Evolutionary conservation across 2,797 vertebrate genomes (phyloP).

Genomic region (Cossypha niveicapilla): DNA sequence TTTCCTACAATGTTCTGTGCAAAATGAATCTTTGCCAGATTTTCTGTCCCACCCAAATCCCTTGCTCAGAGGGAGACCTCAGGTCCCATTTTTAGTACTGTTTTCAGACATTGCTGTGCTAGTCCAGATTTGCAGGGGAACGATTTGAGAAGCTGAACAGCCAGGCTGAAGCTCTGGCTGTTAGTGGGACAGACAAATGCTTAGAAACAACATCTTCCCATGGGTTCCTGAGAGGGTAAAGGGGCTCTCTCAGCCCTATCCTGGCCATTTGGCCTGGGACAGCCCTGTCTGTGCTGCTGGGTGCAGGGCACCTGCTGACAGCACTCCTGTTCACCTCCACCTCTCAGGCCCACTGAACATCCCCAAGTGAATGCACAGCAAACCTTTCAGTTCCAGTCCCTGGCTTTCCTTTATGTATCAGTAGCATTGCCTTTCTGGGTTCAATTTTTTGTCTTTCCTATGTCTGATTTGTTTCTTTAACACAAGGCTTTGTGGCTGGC

Average conservation of each 20-base stretch:
- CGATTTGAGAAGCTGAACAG: not conserved
- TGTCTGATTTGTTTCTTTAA: not conserved
- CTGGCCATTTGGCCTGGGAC: fast-evolving
- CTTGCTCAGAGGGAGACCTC: not conserved
- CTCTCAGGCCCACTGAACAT: not conserved
- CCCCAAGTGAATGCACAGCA: fast-evolving
- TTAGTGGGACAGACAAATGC: not conserved
- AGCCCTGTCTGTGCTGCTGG: not conserved
- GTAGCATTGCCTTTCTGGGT: not conserved
- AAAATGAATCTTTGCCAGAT: not conserved
- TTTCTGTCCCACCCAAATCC: not conserved
- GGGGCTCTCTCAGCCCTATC: not conserved
- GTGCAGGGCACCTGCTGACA: not conserved
- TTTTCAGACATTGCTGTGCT: not conserved
- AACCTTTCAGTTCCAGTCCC: not conserved
- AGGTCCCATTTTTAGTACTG: not conserved
- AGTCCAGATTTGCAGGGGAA: not conserved
- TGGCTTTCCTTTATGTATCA: not conserved
- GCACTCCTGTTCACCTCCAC: not conserved
- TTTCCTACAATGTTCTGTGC: not conserved
- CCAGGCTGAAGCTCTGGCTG: not conserved
- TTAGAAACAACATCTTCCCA: not conserved
- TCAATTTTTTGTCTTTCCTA: not conserved
- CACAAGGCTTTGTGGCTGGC: not conserved
- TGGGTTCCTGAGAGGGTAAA: not conserved